These are phyloP conservation scores for Acomys russatus DNA, from an alignment of 2,797 vertebrate genomes.

Conservation along the genomic window DNA sequence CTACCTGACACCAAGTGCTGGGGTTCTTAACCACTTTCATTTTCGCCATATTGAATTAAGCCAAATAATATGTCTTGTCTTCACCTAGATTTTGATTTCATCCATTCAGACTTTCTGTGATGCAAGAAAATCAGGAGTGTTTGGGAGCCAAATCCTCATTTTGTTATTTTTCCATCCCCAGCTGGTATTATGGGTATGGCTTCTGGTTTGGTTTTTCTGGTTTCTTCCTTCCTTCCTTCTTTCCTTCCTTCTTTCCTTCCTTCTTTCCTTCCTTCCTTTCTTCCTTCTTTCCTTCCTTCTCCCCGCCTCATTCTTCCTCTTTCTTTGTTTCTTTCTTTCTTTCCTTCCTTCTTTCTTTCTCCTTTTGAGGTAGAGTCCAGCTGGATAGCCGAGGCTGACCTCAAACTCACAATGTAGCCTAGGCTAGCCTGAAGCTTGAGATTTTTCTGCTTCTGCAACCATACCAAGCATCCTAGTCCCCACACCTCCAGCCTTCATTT, in stretches of 20 bases:
- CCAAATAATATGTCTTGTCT: background rate
- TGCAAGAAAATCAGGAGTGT: background rate
- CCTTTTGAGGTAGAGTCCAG: background rate
- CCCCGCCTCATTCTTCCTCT: fast-evolving
- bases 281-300: too few relatives aligned
- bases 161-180: background rate
- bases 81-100: slow-evolving; percentile 14
- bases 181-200: background rate
- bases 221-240: background rate
- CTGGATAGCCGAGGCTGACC: background rate
- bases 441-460: background rate
- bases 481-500: background rate
- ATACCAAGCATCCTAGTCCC: too few relatives aligned
- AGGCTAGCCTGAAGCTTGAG: background rate
- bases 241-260: too few relatives aligned
- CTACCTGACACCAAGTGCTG: background rate
- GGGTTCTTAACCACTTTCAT: background rate
- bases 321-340: too few relatives aligned
- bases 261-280: fast-evolving
- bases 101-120: background rate
- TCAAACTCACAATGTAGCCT: background rate
- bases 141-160: background rate
- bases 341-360: background rate
- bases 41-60: background rate
- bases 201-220: slow-evolving; percentile 5